Evolutionary conservation across 2,888 invertebrate species (phyloP).

Genomic region (Bedellia somnulentella): DNA sequence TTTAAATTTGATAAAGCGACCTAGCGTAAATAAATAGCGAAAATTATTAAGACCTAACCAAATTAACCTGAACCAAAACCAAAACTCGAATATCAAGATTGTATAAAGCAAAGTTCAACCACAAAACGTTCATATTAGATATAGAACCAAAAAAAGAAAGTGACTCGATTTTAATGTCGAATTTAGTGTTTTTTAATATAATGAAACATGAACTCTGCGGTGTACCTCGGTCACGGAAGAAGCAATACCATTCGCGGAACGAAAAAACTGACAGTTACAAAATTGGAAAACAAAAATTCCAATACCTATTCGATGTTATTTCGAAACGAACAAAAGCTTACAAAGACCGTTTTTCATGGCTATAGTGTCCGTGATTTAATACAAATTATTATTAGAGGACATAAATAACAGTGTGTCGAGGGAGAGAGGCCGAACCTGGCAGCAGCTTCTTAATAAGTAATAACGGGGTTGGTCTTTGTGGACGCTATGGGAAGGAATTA

Average conservation of each 20-base stretch:
- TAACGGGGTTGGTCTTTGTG: constrained; percentile 58
- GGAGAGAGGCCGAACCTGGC: constrained; percentile 25
- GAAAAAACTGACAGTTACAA: too few species aligned
- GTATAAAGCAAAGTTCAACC: too few species aligned
- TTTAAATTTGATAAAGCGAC: too few species aligned
- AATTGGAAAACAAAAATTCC: too few species aligned
- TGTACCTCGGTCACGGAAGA: constrained; percentile 12
- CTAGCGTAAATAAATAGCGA: too few species aligned
- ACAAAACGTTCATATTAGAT: too few species aligned
- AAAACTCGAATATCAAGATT: too few species aligned
- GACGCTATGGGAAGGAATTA: constrained; percentile 34
- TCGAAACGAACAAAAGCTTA: too few species aligned
- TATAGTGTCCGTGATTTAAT: constrained; percentile 55
- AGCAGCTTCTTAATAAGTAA: constrained; percentile 56
- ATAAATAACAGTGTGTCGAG: constrained; percentile 51
- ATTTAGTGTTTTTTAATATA: constrained; percentile 15
- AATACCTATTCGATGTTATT: too few species aligned
- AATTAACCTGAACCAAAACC: too few species aligned
- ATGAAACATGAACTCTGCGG: constrained; percentile 17
- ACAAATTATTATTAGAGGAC: constrained; percentile 61
- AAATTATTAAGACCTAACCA: too few species aligned
- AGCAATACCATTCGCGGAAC: too few species aligned
- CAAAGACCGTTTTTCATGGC: constrained; percentile 54
- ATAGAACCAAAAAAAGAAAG: background rate
- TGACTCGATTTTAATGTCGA: constrained; percentile 13